Conservation (phyloP, 92 coral and sea anemone genomes). For the Plumapathes pennacea region DNA sequence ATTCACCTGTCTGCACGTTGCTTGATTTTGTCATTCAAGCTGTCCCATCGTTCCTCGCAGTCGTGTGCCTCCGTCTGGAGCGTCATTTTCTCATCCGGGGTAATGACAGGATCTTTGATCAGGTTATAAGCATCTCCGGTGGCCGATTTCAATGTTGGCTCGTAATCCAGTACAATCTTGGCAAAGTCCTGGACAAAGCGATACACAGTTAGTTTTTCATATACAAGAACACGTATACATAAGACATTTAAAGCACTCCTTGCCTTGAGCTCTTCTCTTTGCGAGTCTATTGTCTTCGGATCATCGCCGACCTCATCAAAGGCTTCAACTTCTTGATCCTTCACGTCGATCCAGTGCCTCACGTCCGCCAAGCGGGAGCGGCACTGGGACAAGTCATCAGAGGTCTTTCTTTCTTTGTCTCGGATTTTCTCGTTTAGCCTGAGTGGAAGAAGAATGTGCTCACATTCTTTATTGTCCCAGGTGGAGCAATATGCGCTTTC, state of each 20-base stretch:
- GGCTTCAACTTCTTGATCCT: conserved; percentile 68
- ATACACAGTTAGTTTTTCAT: no score
- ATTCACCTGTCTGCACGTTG: conserved; percentile 63
- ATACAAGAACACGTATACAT: no score
- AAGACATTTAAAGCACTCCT: no score
- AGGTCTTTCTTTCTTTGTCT: conserved; percentile 57
- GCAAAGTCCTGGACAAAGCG: no score
- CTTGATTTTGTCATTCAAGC: conserved; percentile 59
- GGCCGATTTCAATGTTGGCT: conserved; percentile 54
- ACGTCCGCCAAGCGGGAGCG: conserved; percentile 63
- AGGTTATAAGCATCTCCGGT: conserved; percentile 55
- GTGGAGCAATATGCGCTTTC: no score
- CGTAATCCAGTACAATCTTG: conserved; percentile 62
- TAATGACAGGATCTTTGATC: conserved; percentile 65
- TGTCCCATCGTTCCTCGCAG: conserved; percentile 79
- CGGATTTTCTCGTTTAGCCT: conserved; percentile 59
- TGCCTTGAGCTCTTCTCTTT: conserved; percentile 76
- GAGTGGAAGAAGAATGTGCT: no score
- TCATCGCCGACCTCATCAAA: conserved; percentile 66
- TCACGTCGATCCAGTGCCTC: conserved; percentile 82
- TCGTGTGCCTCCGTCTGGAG: conserved; percentile 60
- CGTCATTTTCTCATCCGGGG: conserved; percentile 55
- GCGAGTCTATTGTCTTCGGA: conserved; percentile 40
- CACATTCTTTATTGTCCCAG: no score
- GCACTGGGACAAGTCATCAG: conserved; percentile 65